Conservation (phyloP, 2,797 vertebrate genomes). For the Acridotheres tristis region DNA sequence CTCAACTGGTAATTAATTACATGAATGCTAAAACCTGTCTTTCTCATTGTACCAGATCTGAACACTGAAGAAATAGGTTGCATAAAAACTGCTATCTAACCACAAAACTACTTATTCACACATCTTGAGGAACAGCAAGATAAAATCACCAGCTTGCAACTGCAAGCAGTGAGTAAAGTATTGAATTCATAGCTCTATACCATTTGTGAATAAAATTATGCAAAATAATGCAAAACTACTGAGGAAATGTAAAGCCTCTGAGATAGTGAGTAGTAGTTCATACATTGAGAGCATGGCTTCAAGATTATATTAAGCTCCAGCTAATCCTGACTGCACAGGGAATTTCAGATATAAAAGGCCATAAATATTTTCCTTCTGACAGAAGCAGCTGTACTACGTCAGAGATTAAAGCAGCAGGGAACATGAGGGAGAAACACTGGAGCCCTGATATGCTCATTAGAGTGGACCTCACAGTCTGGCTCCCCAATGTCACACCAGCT, state of each 20-base stretch:
- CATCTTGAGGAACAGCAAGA: background rate
- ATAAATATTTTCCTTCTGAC: background rate
- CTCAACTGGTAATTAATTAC: background rate
- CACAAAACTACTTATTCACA: background rate
- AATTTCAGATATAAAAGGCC: background rate
- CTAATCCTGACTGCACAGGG: background rate
- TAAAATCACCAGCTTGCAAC: background rate
- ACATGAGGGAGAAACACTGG: background rate
- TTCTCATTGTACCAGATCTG: background rate
- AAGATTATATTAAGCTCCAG: background rate
- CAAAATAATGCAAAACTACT: slow-evolving; percentile 1
- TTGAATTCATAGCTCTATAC: background rate
- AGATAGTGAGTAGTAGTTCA: background rate
- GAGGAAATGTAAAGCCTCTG: background rate
- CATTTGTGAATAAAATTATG: background rate
- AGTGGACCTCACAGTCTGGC: rapidly evolving
- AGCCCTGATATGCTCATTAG: rapidly evolving
- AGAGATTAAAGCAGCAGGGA: background rate
- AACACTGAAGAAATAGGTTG: background rate
- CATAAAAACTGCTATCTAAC: background rate
- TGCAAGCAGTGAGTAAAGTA: background rate
- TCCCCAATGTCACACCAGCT: background rate
- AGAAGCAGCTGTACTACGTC: background rate
- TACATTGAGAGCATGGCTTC: background rate
- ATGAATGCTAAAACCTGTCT: background rate